These are phyloP conservation scores for Caradrina clavipalpis DNA, from an alignment of 2,888 invertebrate genomes.

Conservation along the genomic window DNA sequence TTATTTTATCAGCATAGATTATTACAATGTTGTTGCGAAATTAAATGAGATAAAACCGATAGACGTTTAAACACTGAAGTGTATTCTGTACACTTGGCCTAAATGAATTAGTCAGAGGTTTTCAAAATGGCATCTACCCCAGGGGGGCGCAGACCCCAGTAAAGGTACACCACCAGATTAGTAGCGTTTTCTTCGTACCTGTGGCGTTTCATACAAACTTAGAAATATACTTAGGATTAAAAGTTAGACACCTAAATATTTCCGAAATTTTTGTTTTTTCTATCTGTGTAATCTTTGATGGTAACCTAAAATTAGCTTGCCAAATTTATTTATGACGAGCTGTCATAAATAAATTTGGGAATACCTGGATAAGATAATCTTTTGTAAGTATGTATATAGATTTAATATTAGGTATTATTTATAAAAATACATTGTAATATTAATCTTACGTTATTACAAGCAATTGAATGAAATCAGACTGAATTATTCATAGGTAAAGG, in stretches of 20 bases:
- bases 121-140: too few species aligned
- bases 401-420: neutral
- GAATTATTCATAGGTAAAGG: neutral
- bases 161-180: too few species aligned
- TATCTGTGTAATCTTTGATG: too few species aligned
- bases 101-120: neutral
- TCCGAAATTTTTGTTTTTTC: too few species aligned
- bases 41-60: conserved; percentile 16
- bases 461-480: neutral
- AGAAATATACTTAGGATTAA: too few species aligned
- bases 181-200: too few species aligned
- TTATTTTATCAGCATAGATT: conserved; percentile 27
- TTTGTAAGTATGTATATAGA: neutral
- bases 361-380: neutral
- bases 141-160: too few species aligned
- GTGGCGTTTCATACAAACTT: too few species aligned
- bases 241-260: too few species aligned
- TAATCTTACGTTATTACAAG: neutral
- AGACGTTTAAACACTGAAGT: conserved; percentile 12
- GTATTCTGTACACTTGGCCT: conserved; percentile 8
- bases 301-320: too few species aligned
- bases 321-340: too few species aligned
- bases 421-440: neutral
- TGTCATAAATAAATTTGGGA: too few species aligned
- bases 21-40: conserved; percentile 18